Base-by-base conservation (phyloP, 2,888 invertebrate species). In the Taphrorychus bicolor region DNA sequence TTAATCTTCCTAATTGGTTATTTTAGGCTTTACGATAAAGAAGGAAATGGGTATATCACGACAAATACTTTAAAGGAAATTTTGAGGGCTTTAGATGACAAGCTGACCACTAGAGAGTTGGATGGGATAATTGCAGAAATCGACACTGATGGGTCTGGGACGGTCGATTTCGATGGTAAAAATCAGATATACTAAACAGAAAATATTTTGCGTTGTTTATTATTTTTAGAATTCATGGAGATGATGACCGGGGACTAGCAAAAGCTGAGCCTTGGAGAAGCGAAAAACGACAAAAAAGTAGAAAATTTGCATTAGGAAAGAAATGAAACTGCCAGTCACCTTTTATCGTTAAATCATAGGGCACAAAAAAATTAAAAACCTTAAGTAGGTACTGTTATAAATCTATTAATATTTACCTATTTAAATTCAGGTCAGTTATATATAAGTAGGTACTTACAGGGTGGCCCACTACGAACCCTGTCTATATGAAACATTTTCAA, bases 61-160 rank as follows among this genome's bases (percentile, higher is more conserved):
- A 95, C 95, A 71, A 91, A 91, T 3, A 94, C 94, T 3, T 85
- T 97, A 56, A 92, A 97, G 80, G 97, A 97, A 86, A 98, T 98
- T 83, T 86, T 98, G 72, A 92, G 91, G 59, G 96, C 95, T 19
- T 86, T 94, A 45, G 98, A 97, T 77, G 98, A 98, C 82, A 97
- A 97, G 82, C 87, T 98, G 40, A 94, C 92, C 73, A 93, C 90
- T 78, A 89, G 95, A 57, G 97, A 97, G 81, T 87, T 98, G 74
- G 97, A 98, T 81, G 97, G 96, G 74, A 98, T 98, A 86, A 98
- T 98, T 82, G 92, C 93, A 77, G 97, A 98, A 86, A 97, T 98
- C 78, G 98, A 98, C 84, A 96, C 97, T 70, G 98, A 98, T 83
- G 97, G 97, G 61, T 97, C 97, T 72, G 98, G 98, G 80, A 98